These are phyloP conservation scores for Cantharis lateralis DNA, from an alignment of 2,888 invertebrate species.

Conservation along the genomic window DNA sequence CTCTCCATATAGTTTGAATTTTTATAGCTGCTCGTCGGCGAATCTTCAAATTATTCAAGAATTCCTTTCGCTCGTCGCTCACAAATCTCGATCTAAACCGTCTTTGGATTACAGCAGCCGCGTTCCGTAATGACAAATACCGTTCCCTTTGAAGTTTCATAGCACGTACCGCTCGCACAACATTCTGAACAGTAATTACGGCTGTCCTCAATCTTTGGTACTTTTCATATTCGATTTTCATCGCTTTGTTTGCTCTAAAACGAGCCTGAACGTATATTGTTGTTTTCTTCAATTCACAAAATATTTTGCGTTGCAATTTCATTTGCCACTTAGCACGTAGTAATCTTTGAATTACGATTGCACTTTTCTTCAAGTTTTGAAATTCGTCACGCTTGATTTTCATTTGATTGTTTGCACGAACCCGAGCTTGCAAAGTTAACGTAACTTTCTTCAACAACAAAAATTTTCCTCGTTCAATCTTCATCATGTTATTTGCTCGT, in stretches of 20 bases:
- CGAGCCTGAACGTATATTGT: slow-evolving; percentile 59
- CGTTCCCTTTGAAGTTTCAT: slow-evolving; percentile 14
- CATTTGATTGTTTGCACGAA: neutral
- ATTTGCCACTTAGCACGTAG: slow-evolving; percentile 45
- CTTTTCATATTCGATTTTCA: slow-evolving; percentile 42
- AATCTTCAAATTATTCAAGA: neutral
- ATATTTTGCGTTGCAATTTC: slow-evolving; percentile 29
- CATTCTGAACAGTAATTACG: slow-evolving; percentile 49
- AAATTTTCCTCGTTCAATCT: neutral
- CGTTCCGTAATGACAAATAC: slow-evolving; percentile 48
- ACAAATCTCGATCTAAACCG: slow-evolving; percentile 41
- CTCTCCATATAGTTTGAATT: slow-evolving; percentile 52
- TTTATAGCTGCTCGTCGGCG: neutral
- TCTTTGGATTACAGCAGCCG: slow-evolving; percentile 56
- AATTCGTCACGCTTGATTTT: neutral
- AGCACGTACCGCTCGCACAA: slow-evolving; percentile 45
- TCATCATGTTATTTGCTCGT: neutral
- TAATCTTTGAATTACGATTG: slow-evolving; percentile 53
- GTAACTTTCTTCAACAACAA: neutral
- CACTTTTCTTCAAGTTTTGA: slow-evolving; percentile 44
- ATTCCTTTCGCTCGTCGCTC: neutral
- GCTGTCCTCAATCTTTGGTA: slow-evolving; percentile 32
- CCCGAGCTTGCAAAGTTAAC: slow-evolving; percentile 4
- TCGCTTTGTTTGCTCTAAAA: slow-evolving; percentile 56
- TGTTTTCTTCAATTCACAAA: slow-evolving; percentile 40